phyloP scores from a whole-genome alignment of 2,113 vertebrate genomes.

The Arvicanthis niloticus region DNA sequence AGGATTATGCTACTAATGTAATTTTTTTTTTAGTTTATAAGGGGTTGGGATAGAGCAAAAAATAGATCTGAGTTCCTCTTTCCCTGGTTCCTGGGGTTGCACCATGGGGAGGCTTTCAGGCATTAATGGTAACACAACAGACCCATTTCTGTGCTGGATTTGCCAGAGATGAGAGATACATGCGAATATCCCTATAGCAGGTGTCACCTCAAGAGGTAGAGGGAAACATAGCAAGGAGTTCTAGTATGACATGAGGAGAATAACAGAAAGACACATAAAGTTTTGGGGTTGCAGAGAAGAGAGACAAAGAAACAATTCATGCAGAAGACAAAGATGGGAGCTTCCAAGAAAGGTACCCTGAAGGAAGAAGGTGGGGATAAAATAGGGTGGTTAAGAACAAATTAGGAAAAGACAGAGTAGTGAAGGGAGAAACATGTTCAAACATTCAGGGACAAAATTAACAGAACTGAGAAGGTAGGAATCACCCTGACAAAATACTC shows the following conservation, averaged over 20 bases:
- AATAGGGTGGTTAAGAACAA: background rate
- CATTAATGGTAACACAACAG: background rate
- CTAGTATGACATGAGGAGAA: too few species aligned
- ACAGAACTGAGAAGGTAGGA: background rate
- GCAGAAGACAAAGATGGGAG: too few species aligned
- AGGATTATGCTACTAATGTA: background rate
- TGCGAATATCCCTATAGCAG: background rate
- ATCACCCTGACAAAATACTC: background rate
- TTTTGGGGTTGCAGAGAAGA: background rate
- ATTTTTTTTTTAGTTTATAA: background rate
- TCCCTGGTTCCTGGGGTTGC: background rate
- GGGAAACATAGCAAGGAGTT: fast-evolving
- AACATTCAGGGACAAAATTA: too few species aligned
- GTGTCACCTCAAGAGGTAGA: fast-evolving
- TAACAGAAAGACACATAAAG: fast-evolving
- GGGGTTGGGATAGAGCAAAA: background rate
- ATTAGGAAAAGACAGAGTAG: too few species aligned
- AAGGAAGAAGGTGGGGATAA: fast-evolving
- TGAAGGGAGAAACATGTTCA: background rate
- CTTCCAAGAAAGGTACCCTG: background rate
- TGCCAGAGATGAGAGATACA: background rate
- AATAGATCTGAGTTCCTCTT: background rate
- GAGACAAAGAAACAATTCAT: background rate
- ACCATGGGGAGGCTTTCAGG: background rate
- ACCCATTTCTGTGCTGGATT: too few species aligned